Evolutionary conservation across 1,140 invertebrate species (phyloP).

Genomic region (Thaumatotibia leucotreta): DNA sequence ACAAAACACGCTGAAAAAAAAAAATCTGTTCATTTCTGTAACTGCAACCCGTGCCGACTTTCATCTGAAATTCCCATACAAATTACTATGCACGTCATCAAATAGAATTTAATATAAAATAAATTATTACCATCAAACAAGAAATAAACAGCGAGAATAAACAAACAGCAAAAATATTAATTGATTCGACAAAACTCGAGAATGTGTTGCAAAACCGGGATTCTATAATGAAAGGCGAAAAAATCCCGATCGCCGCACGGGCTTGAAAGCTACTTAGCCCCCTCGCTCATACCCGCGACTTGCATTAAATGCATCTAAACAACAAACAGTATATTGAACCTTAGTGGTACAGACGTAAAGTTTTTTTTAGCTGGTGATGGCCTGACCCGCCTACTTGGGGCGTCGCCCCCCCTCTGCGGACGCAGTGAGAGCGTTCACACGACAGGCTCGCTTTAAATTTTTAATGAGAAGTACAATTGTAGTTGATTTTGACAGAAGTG

Average conservation of each 20-base stretch:
- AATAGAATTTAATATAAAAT: too few species aligned
- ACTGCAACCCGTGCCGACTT: too few species aligned
- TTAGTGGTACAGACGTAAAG: conserved; percentile 22
- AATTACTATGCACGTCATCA: too few species aligned
- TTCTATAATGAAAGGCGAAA: conserved; percentile 31
- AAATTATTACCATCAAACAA: too few species aligned
- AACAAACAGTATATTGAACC: conserved; percentile 15
- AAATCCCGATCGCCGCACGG: conserved; percentile 39
- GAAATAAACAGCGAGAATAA: not conserved
- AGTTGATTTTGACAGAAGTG: conserved; percentile 63
- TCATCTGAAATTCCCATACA: too few species aligned
- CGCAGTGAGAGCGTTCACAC: conserved; percentile 64
- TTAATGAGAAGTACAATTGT: conserved; percentile 59
- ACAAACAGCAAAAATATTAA: not conserved
- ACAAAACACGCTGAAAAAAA: too few species aligned
- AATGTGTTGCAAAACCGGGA: conserved; percentile 2
- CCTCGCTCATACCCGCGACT: conserved; percentile 41
- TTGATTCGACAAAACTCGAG: conserved; percentile 2
- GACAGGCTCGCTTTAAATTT: conserved; percentile 68
- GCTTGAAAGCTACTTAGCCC: conserved; percentile 61
- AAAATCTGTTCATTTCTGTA: too few species aligned
- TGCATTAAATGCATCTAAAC: conserved; percentile 54
- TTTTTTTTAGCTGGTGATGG: conserved; percentile 21
- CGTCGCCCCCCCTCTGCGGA: conserved; percentile 53
- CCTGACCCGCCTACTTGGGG: conserved; percentile 66